Conservation (phyloP, 2,113 vertebrate genomes). For the Geococcyx californianus region DNA sequence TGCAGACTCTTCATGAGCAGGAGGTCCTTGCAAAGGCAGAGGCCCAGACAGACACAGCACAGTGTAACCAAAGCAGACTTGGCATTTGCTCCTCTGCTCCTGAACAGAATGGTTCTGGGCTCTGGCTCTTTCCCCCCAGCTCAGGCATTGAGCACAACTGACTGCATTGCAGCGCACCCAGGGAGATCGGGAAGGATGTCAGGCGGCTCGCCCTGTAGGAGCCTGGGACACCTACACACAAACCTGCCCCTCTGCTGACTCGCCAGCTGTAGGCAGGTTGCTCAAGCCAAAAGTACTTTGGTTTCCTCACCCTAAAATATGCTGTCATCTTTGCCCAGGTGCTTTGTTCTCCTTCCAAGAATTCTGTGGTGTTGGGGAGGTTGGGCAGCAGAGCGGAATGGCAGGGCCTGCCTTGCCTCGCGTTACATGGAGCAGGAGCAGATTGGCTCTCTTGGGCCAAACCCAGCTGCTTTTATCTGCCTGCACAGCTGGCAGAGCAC, state of each 20-base stretch:
- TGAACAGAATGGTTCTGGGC: fast-evolving
- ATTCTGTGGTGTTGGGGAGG: not conserved
- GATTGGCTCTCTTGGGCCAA: not conserved
- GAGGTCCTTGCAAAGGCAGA: not conserved
- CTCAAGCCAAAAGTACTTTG: not conserved
- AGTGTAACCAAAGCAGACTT: fast-evolving
- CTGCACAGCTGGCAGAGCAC: not conserved
- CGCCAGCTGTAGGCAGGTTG: not conserved
- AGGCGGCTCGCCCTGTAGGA: not conserved
- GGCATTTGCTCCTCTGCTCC: fast-evolving
- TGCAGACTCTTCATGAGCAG: not conserved
- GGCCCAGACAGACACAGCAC: fast-evolving
- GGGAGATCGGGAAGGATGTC: fast-evolving
- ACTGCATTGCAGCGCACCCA: not conserved
- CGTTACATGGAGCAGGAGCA: not conserved
- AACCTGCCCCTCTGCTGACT: not conserved
- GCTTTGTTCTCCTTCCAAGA: constrained; percentile 41
- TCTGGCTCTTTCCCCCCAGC: not conserved
- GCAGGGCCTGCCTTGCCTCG: not conserved
- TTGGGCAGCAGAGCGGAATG: not conserved
- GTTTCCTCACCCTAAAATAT: constrained; percentile 6
- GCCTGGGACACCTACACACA: not conserved
- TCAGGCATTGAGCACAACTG: fast-evolving
- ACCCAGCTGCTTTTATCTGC: not conserved
- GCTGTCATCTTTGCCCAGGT: not conserved